Conservation (phyloP, 2,113 vertebrate genomes). For the Paramormyrops kingsleyae region DNA sequence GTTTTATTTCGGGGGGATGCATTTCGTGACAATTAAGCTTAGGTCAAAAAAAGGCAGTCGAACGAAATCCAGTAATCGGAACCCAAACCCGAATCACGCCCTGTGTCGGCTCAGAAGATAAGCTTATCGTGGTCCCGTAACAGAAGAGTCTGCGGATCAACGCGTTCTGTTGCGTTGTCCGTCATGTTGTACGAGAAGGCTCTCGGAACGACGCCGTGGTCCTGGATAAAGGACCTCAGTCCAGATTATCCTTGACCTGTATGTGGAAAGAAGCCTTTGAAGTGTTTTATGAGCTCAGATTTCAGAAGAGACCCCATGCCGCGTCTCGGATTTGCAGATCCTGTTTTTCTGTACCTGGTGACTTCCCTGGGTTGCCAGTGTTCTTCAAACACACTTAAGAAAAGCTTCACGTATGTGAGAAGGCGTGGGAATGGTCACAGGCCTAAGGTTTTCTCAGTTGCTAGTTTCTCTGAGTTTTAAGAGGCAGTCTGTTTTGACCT, state of each 20-base stretch:
- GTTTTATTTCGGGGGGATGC: background rate
- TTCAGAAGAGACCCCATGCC: background rate
- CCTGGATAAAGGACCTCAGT: background rate
- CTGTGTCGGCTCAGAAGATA: background rate
- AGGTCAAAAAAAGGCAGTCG: background rate
- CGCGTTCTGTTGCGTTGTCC: background rate
- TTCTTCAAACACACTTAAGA: background rate
- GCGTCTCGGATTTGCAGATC: background rate
- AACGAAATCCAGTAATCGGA: background rate
- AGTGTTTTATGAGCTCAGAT: background rate
- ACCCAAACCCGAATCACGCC: background rate
- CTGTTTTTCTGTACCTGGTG: background rate
- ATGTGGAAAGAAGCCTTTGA: background rate
- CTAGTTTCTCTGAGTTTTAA: background rate
- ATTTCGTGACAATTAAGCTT: constrained; percentile 2
- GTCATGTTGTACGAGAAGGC: background rate
- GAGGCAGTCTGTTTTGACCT: background rate
- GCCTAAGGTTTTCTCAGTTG: background rate
- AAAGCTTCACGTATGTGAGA: background rate
- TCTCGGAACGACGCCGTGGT: background rate
- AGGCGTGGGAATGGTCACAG: background rate
- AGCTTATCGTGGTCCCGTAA: background rate
- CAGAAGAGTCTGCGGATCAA: background rate
- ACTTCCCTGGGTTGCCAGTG: background rate
- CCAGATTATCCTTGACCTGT: background rate